phyloP scores from a whole-genome alignment of 2,888 invertebrate genomes.

The Trissoscelio sp. region DNA sequence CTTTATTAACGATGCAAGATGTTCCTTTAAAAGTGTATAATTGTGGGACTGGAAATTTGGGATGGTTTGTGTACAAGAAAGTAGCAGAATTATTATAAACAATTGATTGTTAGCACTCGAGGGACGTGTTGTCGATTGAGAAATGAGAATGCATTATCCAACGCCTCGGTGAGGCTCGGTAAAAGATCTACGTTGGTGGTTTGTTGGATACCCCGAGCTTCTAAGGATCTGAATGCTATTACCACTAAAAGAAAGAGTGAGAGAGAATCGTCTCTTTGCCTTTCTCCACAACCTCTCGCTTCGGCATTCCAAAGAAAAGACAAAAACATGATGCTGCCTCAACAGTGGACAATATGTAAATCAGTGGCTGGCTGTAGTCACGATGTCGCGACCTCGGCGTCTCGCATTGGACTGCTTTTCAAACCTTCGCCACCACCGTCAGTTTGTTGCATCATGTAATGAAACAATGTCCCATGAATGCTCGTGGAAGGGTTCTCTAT shows the following conservation, averaged over 20 bases:
- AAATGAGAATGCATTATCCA: slow-evolving; percentile 80
- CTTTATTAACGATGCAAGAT: slow-evolving; percentile 4
- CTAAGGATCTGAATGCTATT: slow-evolving; percentile 80
- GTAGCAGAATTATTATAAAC: slow-evolving; percentile 55
- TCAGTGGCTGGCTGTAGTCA: slow-evolving; percentile 83
- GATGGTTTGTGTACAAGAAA: not conserved
- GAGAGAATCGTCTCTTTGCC: slow-evolving; percentile 69
- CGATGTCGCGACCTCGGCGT: slow-evolving; percentile 83
- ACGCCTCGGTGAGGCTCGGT: slow-evolving; percentile 73
- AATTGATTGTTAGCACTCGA: slow-evolving; percentile 57
- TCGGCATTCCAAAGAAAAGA: slow-evolving; percentile 82
- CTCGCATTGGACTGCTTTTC: slow-evolving; percentile 74
- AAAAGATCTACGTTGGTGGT: slow-evolving; percentile 83
- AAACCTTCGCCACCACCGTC: slow-evolving; percentile 75
- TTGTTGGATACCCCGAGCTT: slow-evolving; percentile 77
- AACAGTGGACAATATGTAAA: slow-evolving; percentile 83
- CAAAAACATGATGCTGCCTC: slow-evolving; percentile 81
- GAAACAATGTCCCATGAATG: slow-evolving; percentile 72
- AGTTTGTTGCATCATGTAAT: slow-evolving; percentile 70
- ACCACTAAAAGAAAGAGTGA: slow-evolving; percentile 72
- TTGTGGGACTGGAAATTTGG: not conserved
- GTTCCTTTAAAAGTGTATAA: slow-evolving; percentile 5
- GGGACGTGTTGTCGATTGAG: slow-evolving; percentile 69
- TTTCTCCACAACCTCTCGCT: slow-evolving; percentile 69
- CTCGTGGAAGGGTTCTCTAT: slow-evolving; percentile 77